Conservation (phyloP, 1,140 invertebrate species). For the Calycopis cecrops region DNA sequence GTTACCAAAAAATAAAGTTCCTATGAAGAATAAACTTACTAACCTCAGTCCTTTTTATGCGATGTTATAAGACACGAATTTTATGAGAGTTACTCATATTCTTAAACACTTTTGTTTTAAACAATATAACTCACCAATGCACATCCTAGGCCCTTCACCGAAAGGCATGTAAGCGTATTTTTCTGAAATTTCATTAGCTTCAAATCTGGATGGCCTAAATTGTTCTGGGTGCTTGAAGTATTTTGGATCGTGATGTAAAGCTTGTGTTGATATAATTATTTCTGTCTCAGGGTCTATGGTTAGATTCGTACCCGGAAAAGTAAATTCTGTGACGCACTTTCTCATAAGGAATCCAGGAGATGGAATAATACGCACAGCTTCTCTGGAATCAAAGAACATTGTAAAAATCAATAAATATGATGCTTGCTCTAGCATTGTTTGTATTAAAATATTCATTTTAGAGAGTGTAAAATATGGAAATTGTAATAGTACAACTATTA, state of each 20-base stretch:
- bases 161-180: slow-evolving; percentile 7
- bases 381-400: neutral
- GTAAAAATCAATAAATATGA: neutral
- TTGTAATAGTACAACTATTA: too few species aligned
- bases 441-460: too few species aligned
- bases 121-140: slow-evolving; percentile 2
- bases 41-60: too few species aligned
- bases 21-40: too few species aligned
- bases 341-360: neutral
- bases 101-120: neutral
- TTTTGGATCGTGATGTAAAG: neutral
- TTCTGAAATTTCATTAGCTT: neutral
- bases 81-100: neutral
- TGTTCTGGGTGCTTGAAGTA: neutral
- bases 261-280: neutral
- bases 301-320: neutral
- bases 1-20: too few species aligned
- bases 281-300: neutral
- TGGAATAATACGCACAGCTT: neutral
- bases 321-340: neutral
- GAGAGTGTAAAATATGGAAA: too few species aligned
- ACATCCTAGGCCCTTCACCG: slow-evolving; percentile 1
- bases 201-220: slow-evolving; percentile 9
- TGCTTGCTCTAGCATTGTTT: neutral
- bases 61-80: neutral